A percentile compares a stretch with the other conserved stretches of the same genome.
These are phyloP conservation scores for Drosophila gunungcola DNA, from an alignment of 1,140 invertebrate genomes.

Conservation along the genomic window DNA sequence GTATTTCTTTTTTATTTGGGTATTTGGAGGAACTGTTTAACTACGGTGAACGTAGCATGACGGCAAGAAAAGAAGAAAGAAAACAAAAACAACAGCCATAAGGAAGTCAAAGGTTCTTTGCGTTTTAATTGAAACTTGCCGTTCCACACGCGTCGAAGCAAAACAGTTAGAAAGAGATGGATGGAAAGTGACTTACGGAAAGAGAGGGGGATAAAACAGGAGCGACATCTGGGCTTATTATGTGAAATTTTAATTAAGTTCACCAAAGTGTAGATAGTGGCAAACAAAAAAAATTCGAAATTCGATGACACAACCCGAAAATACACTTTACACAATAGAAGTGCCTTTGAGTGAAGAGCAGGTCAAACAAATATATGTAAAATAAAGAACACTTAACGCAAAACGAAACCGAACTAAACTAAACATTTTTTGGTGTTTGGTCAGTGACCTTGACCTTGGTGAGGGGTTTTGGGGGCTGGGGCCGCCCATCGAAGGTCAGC, in stretches of 20 bases:
- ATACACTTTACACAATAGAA: neutral
- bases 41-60: conserved; percentile 62
- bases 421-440: neutral
- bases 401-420: neutral
- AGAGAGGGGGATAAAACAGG: too few relatives aligned
- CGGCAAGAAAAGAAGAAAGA: conserved; percentile 1
- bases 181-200: neutral
- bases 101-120: conserved; percentile 40
- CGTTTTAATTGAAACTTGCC: conserved; percentile 50
- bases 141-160: conserved; percentile 49
- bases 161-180: neutral
- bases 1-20: too few relatives aligned
- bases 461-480: neutral
- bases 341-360: neutral
- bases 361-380: neutral
- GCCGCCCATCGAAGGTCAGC: neutral
- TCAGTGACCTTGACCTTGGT: conserved; percentile 4
- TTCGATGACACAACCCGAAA: neutral
- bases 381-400: neutral
- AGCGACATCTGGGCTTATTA: neutral
- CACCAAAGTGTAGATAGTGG: neutral
- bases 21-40: conserved; percentile 8
- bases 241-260: neutral
- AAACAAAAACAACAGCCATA: neutral
- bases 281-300: too few relatives aligned